Percentiles rank a stretch among this genome's conserved stretches.
Conservation (phyloP, 2,888 invertebrate genomes). For the Tenthredo notha region DNA sequence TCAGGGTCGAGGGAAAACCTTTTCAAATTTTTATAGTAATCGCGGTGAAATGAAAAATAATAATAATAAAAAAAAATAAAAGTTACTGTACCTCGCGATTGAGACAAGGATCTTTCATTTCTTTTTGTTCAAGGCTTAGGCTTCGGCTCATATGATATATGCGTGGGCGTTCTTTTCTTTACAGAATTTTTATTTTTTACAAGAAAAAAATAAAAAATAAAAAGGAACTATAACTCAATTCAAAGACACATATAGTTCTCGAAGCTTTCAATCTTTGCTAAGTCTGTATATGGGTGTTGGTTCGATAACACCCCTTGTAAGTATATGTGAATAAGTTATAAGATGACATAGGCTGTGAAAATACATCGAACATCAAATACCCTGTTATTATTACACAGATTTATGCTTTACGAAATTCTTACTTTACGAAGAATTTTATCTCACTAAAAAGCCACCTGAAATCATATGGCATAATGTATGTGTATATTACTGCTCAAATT, state of each 20-base stretch:
- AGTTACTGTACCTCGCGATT: background rate
- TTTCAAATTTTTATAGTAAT: background rate
- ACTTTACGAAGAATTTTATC: background rate
- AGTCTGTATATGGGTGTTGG: background rate
- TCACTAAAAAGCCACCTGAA: background rate
- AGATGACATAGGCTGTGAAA: background rate
- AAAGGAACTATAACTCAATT: background rate
- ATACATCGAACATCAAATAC: background rate
- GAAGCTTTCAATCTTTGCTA: background rate
- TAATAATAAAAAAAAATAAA: background rate
- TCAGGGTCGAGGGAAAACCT: background rate
- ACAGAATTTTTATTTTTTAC: background rate
- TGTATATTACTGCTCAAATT: background rate
- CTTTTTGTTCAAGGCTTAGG: background rate
- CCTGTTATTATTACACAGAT: background rate
- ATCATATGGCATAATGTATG: background rate
- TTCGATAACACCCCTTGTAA: background rate
- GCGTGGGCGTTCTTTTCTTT: background rate
- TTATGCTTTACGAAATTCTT: background rate
- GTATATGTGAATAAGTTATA: background rate
- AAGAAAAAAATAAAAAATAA: background rate
- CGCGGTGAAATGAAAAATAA: background rate
- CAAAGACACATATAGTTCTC: background rate
- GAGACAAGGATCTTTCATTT: slow-evolving; percentile 1
- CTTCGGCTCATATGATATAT: background rate